Base-by-base conservation (phyloP, 2,888 invertebrate genomes). In the Unio delphinus region DNA sequence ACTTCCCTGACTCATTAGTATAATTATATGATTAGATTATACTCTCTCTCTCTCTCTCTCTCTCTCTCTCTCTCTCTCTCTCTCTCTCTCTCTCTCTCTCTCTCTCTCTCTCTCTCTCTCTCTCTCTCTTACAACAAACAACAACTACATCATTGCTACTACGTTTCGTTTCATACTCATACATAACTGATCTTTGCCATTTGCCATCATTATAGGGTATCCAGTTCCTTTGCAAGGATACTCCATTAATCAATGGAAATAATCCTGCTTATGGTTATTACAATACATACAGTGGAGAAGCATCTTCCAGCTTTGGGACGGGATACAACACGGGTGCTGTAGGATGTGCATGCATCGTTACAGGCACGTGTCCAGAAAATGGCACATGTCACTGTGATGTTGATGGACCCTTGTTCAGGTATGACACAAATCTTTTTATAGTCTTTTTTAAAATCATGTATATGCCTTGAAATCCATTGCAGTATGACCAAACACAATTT, bases 361-460 rank as follows among this genome's bases (percentile, higher is more conserved):
- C 78, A 17, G 76, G 77, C 18, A 81, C 83, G 1, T 87, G 86
- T 68, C 74, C 76, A 0, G 72, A 67, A 0, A 78, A 68, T n/a
- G 34, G 72, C 6, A 68, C 68, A 8, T 86, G 86, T 66, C 80
- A 82, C 59, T 86, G 87, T 75, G 84, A 86, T 73, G 75, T 72
- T 20, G 66, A 65, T 56, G 80, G 79, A 0, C 55, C 68, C 2
- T 70, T 74, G 70, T 62, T 65, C 56, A 72, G 69, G 57, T 62
- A 66, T 17, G 82, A 82, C 60, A 68, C 2, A 15, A 45, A 45
- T 3, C 8, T 45, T 45, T 45, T 45, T 45, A 15, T 45, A 0
- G 0, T 15, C 15, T 11, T 45, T 45, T 3, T 15, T 7, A 34
- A 11, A 45, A 11, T 45, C 45, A 45, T 45, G 15, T 11, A 11